These are phyloP conservation scores for Enteromius viviparus DNA, from an alignment of 2,797 vertebrate species.

Conservation along the genomic window DNA sequence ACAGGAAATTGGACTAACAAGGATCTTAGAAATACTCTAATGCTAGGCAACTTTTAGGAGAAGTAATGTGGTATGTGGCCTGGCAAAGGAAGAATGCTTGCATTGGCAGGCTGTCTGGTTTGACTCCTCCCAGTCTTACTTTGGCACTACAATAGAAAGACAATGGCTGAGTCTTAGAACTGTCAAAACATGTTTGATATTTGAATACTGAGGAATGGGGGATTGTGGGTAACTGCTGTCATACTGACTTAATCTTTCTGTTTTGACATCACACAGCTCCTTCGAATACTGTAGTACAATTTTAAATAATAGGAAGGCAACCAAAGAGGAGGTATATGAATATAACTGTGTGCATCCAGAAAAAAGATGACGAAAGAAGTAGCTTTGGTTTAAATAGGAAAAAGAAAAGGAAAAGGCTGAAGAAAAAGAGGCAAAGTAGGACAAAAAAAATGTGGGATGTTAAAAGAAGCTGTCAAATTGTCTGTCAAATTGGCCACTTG, in stretches of 20 bases:
- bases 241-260: background rate
- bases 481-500: conserved; percentile 25
- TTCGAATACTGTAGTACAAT: background rate
- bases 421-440: background rate
- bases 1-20: background rate
- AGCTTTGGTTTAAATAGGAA: conserved; percentile 11
- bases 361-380: background rate
- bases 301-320: conserved; percentile 19
- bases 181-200: conserved; percentile 34
- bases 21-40: background rate
- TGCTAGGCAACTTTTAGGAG: background rate
- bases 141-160: conserved; percentile 39
- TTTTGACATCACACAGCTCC: background rate
- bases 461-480: background rate
- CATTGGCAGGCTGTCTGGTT: conserved; percentile 4
- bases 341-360: background rate
- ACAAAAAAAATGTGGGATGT: background rate
- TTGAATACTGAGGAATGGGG: conserved; percentile 1
- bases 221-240: conserved; percentile 9
- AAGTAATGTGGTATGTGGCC: background rate
- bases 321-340: background rate
- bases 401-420: conserved; percentile 12
- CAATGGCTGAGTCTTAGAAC: conserved; percentile 9
- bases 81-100: conserved; percentile 13
- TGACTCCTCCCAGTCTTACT: conserved; percentile 8